Evolutionary conservation across 2,113 vertebrate genomes (phyloP).

Genomic region (Gymnarchus niloticus): DNA sequence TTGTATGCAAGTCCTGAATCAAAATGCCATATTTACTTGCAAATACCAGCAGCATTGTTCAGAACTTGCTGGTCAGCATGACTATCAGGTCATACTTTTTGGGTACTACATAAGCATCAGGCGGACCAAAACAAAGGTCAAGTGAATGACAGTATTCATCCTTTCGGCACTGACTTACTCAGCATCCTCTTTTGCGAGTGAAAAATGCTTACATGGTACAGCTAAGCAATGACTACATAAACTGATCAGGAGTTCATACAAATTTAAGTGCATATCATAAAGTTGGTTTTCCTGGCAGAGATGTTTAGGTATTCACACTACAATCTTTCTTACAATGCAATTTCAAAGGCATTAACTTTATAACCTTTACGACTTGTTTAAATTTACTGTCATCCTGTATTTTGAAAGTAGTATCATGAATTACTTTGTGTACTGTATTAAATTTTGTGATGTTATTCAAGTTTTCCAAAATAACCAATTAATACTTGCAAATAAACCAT

Average conservation of each 20-base stretch:
- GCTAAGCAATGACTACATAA: background rate
- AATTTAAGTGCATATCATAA: background rate
- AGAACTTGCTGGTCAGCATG: background rate
- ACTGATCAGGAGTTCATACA: background rate
- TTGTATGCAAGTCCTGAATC: background rate
- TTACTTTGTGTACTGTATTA: background rate
- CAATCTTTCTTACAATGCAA: background rate
- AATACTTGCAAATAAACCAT: background rate
- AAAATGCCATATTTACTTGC: background rate
- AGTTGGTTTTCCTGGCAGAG: background rate
- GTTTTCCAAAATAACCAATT: background rate
- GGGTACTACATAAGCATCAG: background rate
- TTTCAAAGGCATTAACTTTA: background rate
- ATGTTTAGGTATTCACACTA: constrained; percentile 12
- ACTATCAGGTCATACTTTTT: background rate
- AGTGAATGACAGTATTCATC: background rate
- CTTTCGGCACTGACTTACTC: background rate
- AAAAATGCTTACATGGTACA: background rate
- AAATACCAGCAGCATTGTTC: background rate
- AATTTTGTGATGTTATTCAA: background rate
- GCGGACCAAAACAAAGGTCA: background rate
- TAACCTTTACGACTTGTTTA: background rate
- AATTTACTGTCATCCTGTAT: background rate
- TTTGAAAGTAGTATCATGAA: background rate
- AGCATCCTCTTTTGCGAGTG: background rate